phyloP scores from a whole-genome alignment of 2,797 vertebrate species.

The Schizopygopsis pylzovi region DNA sequence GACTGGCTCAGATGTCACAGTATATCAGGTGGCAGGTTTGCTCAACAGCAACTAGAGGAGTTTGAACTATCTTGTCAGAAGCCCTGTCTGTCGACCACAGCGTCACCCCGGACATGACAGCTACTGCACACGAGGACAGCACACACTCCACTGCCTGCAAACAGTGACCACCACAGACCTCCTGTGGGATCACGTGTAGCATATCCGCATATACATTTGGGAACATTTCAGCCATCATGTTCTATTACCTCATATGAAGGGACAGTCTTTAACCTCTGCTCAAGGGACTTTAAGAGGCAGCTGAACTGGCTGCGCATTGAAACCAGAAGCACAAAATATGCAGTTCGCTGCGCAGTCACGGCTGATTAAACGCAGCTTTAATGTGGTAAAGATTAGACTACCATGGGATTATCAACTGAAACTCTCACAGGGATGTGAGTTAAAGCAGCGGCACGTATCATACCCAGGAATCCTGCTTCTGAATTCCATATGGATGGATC shows the following conservation, averaged over 20 bases:
- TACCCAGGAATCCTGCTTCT: neutral
- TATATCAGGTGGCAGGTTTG: slow-evolving; percentile 53
- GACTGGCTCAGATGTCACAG: slow-evolving; percentile 47
- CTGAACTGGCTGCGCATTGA: slow-evolving; percentile 5
- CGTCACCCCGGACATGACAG: slow-evolving; percentile 15
- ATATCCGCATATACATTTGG: slow-evolving; percentile 36
- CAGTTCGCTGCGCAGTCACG: slow-evolving; percentile 21
- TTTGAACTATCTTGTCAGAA: slow-evolving; percentile 50
- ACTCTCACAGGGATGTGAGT: slow-evolving; percentile 15
- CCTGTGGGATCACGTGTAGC: slow-evolving; percentile 7
- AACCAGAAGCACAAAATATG: slow-evolving; percentile 7
- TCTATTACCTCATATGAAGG: slow-evolving; percentile 40
- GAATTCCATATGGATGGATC: slow-evolving; percentile 39
- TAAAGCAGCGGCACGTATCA: neutral
- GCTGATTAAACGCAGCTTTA: slow-evolving; percentile 28
- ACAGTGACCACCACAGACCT: slow-evolving; percentile 65
- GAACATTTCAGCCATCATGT: slow-evolving; percentile 49
- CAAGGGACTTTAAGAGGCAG: slow-evolving; percentile 30
- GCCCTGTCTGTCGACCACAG: slow-evolving; percentile 44
- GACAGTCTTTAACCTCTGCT: slow-evolving; percentile 33
- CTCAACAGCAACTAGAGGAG: slow-evolving; percentile 22
- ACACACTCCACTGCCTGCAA: slow-evolving; percentile 26
- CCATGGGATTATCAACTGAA: slow-evolving; percentile 33
- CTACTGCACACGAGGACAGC: slow-evolving; percentile 27
- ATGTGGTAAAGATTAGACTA: slow-evolving; percentile 34